Evolutionary conservation across 2,113 vertebrate genomes (phyloP), one percentile per base, ranked within the genome.

Genomic region (Agapornis roseicollis): DNA sequence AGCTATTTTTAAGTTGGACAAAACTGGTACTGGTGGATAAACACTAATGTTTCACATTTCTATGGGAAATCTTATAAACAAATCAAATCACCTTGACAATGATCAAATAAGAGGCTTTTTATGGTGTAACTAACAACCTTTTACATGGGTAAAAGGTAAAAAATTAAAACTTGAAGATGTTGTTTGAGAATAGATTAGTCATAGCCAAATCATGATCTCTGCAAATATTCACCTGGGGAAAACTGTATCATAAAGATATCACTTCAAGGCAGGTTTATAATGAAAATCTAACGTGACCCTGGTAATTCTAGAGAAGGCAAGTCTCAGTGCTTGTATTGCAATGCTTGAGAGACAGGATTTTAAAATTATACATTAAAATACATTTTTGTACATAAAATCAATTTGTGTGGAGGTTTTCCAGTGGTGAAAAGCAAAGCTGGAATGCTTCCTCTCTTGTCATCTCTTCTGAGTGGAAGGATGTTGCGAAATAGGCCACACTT

Each of bases 401-500:
- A 4, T 77, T 95, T 64, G 12, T 87, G 28, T 64, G 35, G 29
- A 81, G 66, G 41, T 78, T 94, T 93, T 95, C 55, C 39, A 19
- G 33, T 58, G 46, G 19, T 64, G 17, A 42, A 89, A 81, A 92
- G 24, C 89, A 73, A 81, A 93, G 24, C 83, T 80, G 76, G 52
- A 81, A 63, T 8, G 2, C 77, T 94, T 95, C 60, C 13, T 56
- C 53, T 77, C 63, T 96, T 96, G 96, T 92, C 27, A 44, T 85
- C 49, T 88, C 37, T 70, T 86, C 46, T 88, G 84, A 85, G 27
- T 80, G 70, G 23, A 77, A 72, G 66, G 33, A 80, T 37, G 25
- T 47, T 85, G 65, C 94, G 77, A 79, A 95, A 78, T 42, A 61
- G 71, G 24, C 85, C 50, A n/a, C 68, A 17, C 68, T 93, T 92